Conservation (phyloP, 2,888 invertebrate species). For the Drosophila glabriapex region DNA sequence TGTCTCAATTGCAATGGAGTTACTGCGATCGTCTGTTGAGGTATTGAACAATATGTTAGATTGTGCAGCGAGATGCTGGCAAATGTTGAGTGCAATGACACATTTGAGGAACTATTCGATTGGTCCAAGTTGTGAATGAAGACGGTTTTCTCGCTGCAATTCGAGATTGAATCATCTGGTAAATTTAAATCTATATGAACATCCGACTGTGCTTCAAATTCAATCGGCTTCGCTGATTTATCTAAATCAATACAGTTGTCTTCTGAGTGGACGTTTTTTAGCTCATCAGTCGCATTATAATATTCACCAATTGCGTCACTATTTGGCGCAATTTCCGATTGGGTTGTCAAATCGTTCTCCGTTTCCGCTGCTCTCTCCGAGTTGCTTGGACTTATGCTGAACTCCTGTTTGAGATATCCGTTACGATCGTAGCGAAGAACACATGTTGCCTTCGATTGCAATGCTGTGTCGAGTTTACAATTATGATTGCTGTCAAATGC, state of each 20-base stretch:
- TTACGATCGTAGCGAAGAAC: conserved; percentile 80
- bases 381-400: conserved; percentile 4
- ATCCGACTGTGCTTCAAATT: conserved; percentile 14
- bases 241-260: conserved; percentile 2
- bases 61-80: conserved; percentile 31
- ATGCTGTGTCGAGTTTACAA: conserved; percentile 46
- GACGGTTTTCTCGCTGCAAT: conserved; percentile 70
- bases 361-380: neutral
- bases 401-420: conserved; percentile 73
- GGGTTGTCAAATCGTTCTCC: neutral
- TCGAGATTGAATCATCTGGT: conserved; percentile 61
- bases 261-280: neutral
- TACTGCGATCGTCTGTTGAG: conserved; percentile 13
- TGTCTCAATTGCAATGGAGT: conserved; percentile 65
- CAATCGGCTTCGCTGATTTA: neutral
- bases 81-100: conserved; percentile 52
- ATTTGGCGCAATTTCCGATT: neutral
- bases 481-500: conserved; percentile 59
- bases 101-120: conserved; percentile 56
- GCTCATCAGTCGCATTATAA: neutral
- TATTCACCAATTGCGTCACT: conserved; percentile 29
- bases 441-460: conserved; percentile 44
- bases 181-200: conserved; percentile 49
- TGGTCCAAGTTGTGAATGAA: conserved; percentile 62
- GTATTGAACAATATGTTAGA: conserved; percentile 29